These are phyloP conservation scores for Aphidius ervi DNA, from an alignment of 1,140 invertebrate species.

Conservation along the genomic window DNA sequence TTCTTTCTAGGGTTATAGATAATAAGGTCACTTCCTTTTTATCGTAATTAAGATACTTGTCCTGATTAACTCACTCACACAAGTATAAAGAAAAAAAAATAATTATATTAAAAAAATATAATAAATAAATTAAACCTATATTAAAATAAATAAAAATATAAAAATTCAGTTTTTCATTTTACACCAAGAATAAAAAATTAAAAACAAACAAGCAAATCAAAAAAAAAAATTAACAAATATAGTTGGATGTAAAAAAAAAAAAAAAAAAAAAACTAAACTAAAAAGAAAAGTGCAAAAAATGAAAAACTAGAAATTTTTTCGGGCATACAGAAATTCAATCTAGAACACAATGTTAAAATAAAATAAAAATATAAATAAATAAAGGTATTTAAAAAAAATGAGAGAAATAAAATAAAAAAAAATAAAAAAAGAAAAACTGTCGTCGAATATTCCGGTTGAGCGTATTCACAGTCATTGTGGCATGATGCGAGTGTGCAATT, in stretches of 20 bases:
- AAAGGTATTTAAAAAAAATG: not conserved
- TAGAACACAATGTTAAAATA: slow-evolving; percentile 4
- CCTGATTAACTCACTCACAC: slow-evolving; percentile 7
- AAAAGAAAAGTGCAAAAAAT: slow-evolving; percentile 3
- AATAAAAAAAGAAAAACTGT: slow-evolving; percentile 8
- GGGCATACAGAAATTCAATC: slow-evolving; percentile 5
- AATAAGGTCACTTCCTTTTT: not conserved
- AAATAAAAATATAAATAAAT: slow-evolving; percentile 8
- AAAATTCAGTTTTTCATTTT: too few relatives aligned
- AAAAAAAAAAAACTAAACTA: not conserved
- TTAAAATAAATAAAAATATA: too few relatives aligned
- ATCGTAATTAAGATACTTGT: slow-evolving; percentile 13
- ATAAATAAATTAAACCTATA: too few relatives aligned
- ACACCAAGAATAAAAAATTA: too few relatives aligned
- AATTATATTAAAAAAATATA: not conserved
- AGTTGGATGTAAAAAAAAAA: not conserved
- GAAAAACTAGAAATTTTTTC: not conserved
- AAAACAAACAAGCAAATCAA: too few relatives aligned
- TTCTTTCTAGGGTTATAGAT: slow-evolving; percentile 8
- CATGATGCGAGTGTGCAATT: slow-evolving; percentile 13
- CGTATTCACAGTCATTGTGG: slow-evolving; percentile 11
- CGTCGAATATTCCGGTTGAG: slow-evolving; percentile 1
- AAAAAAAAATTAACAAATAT: too few relatives aligned
- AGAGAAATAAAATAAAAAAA: not conserved
- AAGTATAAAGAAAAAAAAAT: not conserved